Base-by-base conservation (phyloP, 2,888 invertebrate genomes). In the Thera obeliscata region DNA sequence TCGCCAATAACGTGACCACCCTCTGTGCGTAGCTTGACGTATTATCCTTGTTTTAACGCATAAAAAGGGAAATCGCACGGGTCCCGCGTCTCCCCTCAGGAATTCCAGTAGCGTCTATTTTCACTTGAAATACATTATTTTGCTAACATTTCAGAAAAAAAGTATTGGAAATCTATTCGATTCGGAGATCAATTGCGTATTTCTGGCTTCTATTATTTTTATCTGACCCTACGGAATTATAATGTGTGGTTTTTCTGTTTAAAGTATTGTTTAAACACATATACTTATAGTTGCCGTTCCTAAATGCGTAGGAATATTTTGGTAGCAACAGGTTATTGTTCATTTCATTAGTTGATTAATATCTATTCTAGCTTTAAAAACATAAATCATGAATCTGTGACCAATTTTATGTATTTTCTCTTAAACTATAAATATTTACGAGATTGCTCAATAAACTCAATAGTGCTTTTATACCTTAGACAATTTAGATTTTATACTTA, bases 21-120 rank as follows among this genome's bases (percentile, higher is more conserved):
- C 81, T 76, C 78, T 78, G 77, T 75, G 79, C 78, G 76, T 78
- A 74, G 78, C 79, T 78, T 84, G 81, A 82, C 81, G 76, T 81
- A 82, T 66, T 69, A 64, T 79, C 76, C 78, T 76, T 72, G 79
- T 77, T 22, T 22, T 82, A 83, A 81, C 81, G 76, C 75, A 82
- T 79, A 78, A 81, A 83, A 84, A 22, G 84, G 81, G 81, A 81
- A 83, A 84, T 81, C 70, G 69, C 66, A 46, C 43, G 68, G 66
- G 67, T 65, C 58, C 64, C 71, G 9, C 52, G 56, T 63, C 64
- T 62, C 46, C 54, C 33, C 63, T 49, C 7, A 43, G 60, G 58
- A 56, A 66, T 55, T 61, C 63, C 65, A 59, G 59, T 57, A 64
- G 64, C 55, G 64, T 59, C 50, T 63, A 62, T 52, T 64, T 69